These are phyloP conservation scores for Gasterosteus nipponicus DNA, from an alignment of 2,113 vertebrate genomes.

Conservation along the genomic window DNA sequence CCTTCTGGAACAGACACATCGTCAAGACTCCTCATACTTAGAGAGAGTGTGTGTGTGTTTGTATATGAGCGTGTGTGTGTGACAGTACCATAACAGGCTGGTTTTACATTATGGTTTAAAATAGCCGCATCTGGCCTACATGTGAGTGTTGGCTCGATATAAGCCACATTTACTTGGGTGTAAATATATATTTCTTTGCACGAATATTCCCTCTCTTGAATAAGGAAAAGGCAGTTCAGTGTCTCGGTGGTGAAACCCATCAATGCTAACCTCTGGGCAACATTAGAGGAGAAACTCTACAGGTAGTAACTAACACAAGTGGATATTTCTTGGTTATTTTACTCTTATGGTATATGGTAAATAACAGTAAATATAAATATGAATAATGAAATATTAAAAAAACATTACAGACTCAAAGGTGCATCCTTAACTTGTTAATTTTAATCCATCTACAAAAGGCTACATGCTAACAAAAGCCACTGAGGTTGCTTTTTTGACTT, in stretches of 20 bases:
- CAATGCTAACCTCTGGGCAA: background rate
- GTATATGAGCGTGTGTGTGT: background rate
- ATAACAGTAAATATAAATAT: background rate
- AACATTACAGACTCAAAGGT: background rate
- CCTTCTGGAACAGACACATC: constrained; percentile 91
- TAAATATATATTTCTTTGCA: background rate
- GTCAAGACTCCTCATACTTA: constrained; percentile 62
- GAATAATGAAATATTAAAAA: background rate
- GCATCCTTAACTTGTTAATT: background rate
- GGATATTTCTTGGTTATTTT: background rate
- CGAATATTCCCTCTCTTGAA: background rate
- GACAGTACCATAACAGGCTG: background rate
- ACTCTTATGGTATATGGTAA: background rate
- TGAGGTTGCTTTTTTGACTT: background rate
- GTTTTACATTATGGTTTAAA: background rate
- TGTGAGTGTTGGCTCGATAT: background rate
- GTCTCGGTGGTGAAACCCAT: background rate
- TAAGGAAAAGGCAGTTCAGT: background rate
- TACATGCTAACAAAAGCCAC: background rate
- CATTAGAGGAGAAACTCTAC: background rate
- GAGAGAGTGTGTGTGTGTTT: background rate
- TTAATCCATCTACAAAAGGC: background rate
- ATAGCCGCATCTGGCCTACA: constrained; percentile 36
- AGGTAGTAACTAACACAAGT: too few relatives aligned
- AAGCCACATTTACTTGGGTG: background rate